Percentiles rank a stretch among this genome's conserved stretches.
phyloP scores from a whole-genome alignment of 2,888 invertebrate genomes.

The Chydorus sphaericus region DNA sequence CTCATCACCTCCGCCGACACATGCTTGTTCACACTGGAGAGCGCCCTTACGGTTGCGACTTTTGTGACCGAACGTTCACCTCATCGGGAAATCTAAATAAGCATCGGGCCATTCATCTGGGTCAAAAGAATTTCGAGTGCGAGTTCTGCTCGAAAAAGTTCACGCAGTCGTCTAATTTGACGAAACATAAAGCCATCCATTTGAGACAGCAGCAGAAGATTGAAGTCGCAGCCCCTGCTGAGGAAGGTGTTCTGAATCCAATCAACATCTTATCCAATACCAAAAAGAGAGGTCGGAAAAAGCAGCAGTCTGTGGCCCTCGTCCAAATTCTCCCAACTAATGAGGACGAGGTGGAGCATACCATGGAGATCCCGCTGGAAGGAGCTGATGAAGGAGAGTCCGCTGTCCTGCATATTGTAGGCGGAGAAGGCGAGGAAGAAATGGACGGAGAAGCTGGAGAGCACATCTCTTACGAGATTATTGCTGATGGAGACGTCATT shows the following conservation, averaged over 20 bases:
- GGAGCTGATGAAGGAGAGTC: neutral
- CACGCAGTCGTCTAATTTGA: slow-evolving; percentile 12
- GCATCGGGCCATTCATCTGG: slow-evolving; percentile 8
- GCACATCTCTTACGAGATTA: neutral
- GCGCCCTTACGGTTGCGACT: slow-evolving; percentile 7
- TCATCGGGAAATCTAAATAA: slow-evolving; percentile 9
- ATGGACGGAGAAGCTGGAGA: neutral
- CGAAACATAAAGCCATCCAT: slow-evolving; percentile 8
- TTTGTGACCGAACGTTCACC: slow-evolving; percentile 7
- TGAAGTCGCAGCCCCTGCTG: neutral
- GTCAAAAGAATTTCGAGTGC: slow-evolving; percentile 10
- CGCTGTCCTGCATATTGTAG: slow-evolving; percentile 4
- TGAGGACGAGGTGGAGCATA: neutral
- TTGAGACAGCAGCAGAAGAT: slow-evolving; percentile 1
- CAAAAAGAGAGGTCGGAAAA: neutral
- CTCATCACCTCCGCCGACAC: slow-evolving; percentile 8
- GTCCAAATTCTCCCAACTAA: neutral
- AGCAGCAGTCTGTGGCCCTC: neutral
- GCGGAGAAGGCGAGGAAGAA: neutral
- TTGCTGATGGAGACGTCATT: slow-evolving; percentile 5
- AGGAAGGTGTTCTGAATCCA: neutral
- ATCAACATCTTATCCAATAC: too few species aligned
- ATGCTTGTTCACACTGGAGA: slow-evolving; percentile 12
- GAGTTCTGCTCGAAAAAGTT: slow-evolving; percentile 10
- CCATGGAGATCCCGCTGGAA: too few species aligned